Percentiles rank a stretch among this genome's conserved stretches.
Conservation (phyloP, 2,888 invertebrate species). For the Dryocosmus kuriphilus region DNA sequence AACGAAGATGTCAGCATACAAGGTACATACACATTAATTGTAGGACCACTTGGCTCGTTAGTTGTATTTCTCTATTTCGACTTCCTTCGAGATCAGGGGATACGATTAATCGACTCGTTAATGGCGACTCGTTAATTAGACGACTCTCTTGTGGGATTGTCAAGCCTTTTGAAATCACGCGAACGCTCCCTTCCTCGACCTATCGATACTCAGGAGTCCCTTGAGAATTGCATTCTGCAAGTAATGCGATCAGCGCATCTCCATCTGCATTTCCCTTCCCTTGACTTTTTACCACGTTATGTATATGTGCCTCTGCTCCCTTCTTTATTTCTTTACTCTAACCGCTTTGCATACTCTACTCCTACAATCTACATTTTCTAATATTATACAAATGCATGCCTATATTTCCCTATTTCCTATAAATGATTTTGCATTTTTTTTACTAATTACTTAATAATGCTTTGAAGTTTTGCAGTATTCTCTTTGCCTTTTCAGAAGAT, state of each 20-base stretch:
- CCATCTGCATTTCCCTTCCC: conserved; percentile 47
- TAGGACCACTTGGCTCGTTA: conserved; percentile 40
- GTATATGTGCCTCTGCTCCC: conserved; percentile 1
- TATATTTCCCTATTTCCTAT: neutral
- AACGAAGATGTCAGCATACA: conserved; percentile 56
- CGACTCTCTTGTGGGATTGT: conserved; percentile 54
- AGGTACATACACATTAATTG: conserved; percentile 50
- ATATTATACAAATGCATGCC: neutral
- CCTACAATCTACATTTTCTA: neutral
- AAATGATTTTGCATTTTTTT: no score
- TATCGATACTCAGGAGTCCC: conserved; percentile 28
- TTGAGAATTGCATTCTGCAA: conserved; percentile 30
- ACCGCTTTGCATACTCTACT: neutral
- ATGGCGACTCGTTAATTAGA: conserved; percentile 67
- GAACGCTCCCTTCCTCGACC: conserved; percentile 39
- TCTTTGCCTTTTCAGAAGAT: no score
- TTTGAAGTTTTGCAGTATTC: no score
- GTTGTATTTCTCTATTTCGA: conserved; percentile 56
- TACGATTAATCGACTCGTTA: conserved; percentile 66
- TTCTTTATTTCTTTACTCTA: neutral
- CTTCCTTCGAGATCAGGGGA: conserved; percentile 54
- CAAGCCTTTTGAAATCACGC: conserved; percentile 51
- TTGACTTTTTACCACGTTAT: conserved; percentile 43
- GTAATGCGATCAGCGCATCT: conserved; percentile 38
- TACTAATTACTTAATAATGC: no score